A percentile compares a stretch with the other conserved stretches of the same genome.
Conservation (phyloP, 2,888 invertebrate genomes). For the Ormyrus nitidulus region DNA sequence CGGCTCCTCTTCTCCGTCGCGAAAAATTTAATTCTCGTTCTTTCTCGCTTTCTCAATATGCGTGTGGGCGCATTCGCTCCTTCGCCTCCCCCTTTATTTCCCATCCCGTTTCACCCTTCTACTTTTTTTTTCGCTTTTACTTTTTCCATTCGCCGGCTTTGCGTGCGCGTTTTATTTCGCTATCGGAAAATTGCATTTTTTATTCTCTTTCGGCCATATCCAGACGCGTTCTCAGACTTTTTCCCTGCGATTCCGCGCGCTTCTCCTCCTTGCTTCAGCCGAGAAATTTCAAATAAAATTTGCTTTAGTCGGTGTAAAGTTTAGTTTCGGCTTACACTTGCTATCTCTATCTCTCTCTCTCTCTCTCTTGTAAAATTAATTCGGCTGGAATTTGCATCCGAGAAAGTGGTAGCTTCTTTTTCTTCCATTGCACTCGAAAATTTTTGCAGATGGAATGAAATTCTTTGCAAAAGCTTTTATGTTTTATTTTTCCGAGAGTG, state of each 20-base stretch:
- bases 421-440: no score
- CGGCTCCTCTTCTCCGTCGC: neutral
- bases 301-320: constrained; percentile 5
- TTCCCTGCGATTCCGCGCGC: neutral
- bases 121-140: constrained; percentile 7
- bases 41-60: neutral
- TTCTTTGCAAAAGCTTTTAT: no score
- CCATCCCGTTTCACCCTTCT: neutral
- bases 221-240: constrained; percentile 31
- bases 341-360: neutral
- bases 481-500: no score
- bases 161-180: constrained; percentile 24
- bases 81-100: neutral
- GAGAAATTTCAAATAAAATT: constrained; percentile 44
- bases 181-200: constrained; percentile 45
- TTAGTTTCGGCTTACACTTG: neutral
- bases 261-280: constrained; percentile 5
- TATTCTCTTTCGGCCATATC: constrained; percentile 31
- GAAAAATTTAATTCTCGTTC: constrained; percentile 26
- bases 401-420: neutral
- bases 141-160: constrained; percentile 1
- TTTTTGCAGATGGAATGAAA: no score
- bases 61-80: no score
- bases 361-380: constrained; percentile 22
- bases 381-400: constrained; percentile 4